Base-by-base conservation (phyloP, 2,113 vertebrate genomes). In the Pituophis catenifer region DNA sequence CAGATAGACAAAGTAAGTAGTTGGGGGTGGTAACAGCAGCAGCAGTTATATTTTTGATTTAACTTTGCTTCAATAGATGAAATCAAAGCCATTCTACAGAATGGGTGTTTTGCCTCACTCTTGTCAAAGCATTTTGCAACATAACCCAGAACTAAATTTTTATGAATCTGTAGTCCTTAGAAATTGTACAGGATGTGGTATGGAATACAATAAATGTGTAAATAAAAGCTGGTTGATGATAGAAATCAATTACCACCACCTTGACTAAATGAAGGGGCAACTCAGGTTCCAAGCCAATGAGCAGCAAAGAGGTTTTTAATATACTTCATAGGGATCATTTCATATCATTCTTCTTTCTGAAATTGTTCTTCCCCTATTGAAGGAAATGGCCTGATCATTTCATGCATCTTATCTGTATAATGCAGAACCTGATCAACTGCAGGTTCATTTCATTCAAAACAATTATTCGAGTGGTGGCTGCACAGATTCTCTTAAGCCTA, bases 241-340 rank as follows among this genome's bases (percentile, higher is more conserved):
- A 54, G 52, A 81, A 91, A 38, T 55, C 90, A 48, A n/a, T 54
- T 88, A 8, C 29, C n/a, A 52, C 21, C 52, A 94, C 38, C 55
- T 94, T 92, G 93, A 26, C 85, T 59, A 55, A 91, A 91, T 7
- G 23, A n/a, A 53, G 57, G 50, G 11, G 11, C 29, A 62, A 91
- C 92, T 95, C 94, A 53, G 58, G 88, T 17, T 48, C 75, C 13
- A 29, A 93, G 53, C 94, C 95, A 94, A 95, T 52, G 50, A 6
- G 65, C 94, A 94, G 6, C 59, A 90, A 94, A 89, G 81, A 96
- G 89, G 95, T 95, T 94, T 94, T 92, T 94, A 95, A 95, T 97
- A 0, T 93, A 92, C 93, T 95, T 91, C 95, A 96, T 89, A 58
- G 48, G 48, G 70, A 59, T 94, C 33, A 1, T 92, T 95, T 94